These are phyloP conservation scores for Cassiopea xamachana DNA, from an alignment of 30 jellyfish, hydroid and myxozoan genomes.

Conservation along the genomic window DNA sequence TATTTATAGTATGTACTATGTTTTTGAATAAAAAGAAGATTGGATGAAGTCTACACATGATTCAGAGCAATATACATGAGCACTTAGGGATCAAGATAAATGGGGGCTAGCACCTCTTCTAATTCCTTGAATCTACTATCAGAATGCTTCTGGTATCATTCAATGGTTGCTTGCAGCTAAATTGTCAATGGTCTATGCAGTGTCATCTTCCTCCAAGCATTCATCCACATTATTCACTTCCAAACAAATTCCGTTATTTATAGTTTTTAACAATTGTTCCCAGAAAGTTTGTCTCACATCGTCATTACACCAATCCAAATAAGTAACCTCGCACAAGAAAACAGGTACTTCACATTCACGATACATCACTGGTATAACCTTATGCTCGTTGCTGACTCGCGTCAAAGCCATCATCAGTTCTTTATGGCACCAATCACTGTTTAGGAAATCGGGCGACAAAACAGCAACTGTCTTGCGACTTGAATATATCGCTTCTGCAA, in stretches of 20 bases:
- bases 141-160: too few relatives aligned
- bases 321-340: slow-evolving; percentile 64
- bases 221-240: neutral
- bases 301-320: slow-evolving; percentile 87
- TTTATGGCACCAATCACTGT: slow-evolving; percentile 76
- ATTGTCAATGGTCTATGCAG: too few relatives aligned
- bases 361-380: slow-evolving; percentile 81
- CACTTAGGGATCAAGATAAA: too few relatives aligned
- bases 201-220: too few relatives aligned
- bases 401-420: slow-evolving; percentile 85
- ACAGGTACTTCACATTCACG: slow-evolving; percentile 81
- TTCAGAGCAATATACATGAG: too few relatives aligned
- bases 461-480: slow-evolving; percentile 92
- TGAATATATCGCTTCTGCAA: slow-evolving; percentile 76
- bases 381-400: slow-evolving; percentile 56
- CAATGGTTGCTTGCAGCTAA: too few relatives aligned
- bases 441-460: slow-evolving; percentile 84
- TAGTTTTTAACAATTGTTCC: slow-evolving; percentile 72
- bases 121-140: too few relatives aligned
- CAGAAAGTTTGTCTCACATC: slow-evolving; percentile 88
- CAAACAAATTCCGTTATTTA: slow-evolving; percentile 19
- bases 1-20: too few relatives aligned
- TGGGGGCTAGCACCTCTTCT: too few relatives aligned
- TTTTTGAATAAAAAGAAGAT: too few relatives aligned
- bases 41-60: too few relatives aligned